Conservation (phyloP, 2,888 invertebrate genomes). For the Graphium colonna region DNA sequence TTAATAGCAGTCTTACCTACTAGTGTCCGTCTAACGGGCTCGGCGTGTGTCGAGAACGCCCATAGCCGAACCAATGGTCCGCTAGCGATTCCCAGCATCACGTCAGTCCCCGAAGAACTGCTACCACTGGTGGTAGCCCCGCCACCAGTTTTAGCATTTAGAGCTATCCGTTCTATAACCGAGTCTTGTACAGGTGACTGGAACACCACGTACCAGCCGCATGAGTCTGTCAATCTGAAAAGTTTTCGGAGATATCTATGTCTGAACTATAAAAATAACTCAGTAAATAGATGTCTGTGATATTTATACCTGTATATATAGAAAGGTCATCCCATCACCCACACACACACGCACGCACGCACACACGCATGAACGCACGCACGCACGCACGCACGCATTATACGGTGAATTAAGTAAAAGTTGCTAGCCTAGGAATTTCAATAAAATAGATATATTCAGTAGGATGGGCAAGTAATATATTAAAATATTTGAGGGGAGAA, state of each 20-base stretch:
- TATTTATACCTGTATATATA: no score
- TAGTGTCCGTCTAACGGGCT: constrained; percentile 69
- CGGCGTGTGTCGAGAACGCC: constrained; percentile 75
- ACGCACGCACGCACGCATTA: no score
- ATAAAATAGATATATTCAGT: no score
- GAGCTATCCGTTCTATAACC: constrained; percentile 94
- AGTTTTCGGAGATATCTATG: no score
- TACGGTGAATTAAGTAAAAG: no score
- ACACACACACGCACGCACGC: no score
- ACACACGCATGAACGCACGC: no score
- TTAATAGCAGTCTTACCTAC: constrained; percentile 52
- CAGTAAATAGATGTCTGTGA: neutral
- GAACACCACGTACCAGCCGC: constrained; percentile 97
- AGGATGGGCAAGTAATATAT: no score
- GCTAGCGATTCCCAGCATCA: constrained; percentile 73
- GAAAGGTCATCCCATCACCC: no score
- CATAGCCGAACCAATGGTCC: constrained; percentile 68
- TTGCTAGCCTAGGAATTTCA: no score
- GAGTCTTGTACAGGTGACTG: constrained; percentile 95
- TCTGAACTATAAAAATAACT: constrained; percentile 23
- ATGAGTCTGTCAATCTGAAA: constrained; percentile 95
- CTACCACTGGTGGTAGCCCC: constrained; percentile 57
- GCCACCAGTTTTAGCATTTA: constrained; percentile 84
- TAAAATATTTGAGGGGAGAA: no score
- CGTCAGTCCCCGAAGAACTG: constrained; percentile 61